A percentile compares a stretch with the other conserved stretches of the same genome.
Evolutionary conservation across 1,140 invertebrate genomes (phyloP).

Genomic region (Holotrichia oblita): DNA sequence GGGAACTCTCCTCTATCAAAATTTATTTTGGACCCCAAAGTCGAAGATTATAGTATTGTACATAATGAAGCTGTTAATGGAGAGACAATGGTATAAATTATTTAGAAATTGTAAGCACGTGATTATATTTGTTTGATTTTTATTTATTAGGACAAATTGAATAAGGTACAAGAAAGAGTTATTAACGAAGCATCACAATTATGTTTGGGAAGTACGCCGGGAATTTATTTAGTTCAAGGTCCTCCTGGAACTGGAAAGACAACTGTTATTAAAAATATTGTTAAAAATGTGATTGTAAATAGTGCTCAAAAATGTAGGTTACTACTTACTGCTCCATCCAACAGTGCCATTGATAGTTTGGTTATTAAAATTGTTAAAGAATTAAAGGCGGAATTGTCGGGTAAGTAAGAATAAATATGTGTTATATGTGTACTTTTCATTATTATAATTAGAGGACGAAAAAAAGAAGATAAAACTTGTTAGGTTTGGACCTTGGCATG

Average conservation of each 20-base stretch:
- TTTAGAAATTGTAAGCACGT: background rate
- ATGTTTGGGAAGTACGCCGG: constrained; percentile 61
- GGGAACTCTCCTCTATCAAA: constrained; percentile 59
- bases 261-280: constrained; percentile 71
- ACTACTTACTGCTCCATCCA: constrained; percentile 83
- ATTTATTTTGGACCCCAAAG: constrained; percentile 57
- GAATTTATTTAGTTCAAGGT: constrained; percentile 74
- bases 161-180: constrained; percentile 65
- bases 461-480: constrained; percentile 42
- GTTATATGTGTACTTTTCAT: constrained; percentile 24
- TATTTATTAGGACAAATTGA: constrained; percentile 57
- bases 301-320: constrained; percentile 64
- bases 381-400: too few relatives aligned
- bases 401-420: too few relatives aligned
- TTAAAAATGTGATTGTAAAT: constrained; percentile 66
- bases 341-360: constrained; percentile 83
- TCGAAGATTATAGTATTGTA: constrained; percentile 55
- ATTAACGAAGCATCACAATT: constrained; percentile 62
- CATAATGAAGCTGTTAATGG: background rate
- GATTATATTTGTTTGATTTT: constrained; percentile 17
- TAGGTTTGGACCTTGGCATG: constrained; percentile 40
- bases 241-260: constrained; percentile 83
- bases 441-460: constrained; percentile 28
- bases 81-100: background rate
- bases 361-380: constrained; percentile 65